Conservation (phyloP, 1,140 invertebrate genomes). For the Solenopsis invicta region DNA sequence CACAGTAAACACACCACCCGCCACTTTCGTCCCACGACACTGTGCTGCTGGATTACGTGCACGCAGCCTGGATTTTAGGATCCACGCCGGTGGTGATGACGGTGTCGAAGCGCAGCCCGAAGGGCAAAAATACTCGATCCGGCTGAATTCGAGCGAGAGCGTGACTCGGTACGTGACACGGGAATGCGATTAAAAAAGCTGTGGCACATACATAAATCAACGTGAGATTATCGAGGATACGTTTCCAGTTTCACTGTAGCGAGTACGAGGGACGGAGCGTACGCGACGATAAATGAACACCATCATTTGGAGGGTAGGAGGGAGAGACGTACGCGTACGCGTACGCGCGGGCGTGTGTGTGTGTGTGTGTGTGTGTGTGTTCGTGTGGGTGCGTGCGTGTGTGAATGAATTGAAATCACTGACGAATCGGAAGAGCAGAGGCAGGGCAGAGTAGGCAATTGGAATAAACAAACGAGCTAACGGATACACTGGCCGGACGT, state of each 20-base stretch:
- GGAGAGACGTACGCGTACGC: not conserved
- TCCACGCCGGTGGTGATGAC: conserved; percentile 13
- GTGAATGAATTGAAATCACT: conserved; percentile 37
- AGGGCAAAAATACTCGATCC: conserved; percentile 29
- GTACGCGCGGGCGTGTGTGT: not conserved
- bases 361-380: not conserved
- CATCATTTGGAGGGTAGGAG: not conserved
- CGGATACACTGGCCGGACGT: conserved; percentile 15
- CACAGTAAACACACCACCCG: conserved; percentile 62
- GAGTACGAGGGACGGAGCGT: not conserved
- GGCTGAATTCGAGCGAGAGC: conserved; percentile 15
- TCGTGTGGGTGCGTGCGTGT: not conserved
- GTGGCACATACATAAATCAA: conserved; percentile 30
- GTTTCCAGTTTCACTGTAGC: not conserved
- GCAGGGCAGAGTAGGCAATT: not conserved
- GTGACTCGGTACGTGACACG: conserved; percentile 12
- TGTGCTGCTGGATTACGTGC: conserved; percentile 52
- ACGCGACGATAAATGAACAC: conserved; percentile 4
- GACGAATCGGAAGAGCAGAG: not conserved
- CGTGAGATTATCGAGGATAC: conserved; percentile 1
- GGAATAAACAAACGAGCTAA: conserved; percentile 45
- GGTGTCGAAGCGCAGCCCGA: not conserved
- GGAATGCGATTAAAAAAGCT: conserved; percentile 30
- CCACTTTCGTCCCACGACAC: conserved; percentile 63
- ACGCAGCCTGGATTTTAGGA: conserved; percentile 47